Conservation (phyloP, 2,888 invertebrate species). For the Ectemnius lituratus region DNA sequence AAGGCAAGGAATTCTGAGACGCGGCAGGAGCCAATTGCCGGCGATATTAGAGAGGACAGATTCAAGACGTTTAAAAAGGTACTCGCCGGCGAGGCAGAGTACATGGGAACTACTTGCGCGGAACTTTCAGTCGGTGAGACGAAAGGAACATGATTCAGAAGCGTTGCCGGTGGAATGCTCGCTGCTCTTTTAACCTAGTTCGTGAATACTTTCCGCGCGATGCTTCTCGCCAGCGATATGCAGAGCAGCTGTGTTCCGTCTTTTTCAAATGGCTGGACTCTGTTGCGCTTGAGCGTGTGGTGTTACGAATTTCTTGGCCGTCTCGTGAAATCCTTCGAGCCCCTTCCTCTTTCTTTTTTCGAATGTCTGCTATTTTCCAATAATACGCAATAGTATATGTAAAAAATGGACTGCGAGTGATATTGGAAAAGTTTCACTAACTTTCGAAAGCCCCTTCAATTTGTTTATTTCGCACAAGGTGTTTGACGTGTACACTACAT, state of each 20-base stretch:
- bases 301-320: too few relatives aligned
- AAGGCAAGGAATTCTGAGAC: neutral
- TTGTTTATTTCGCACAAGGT: too few relatives aligned
- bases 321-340: too few relatives aligned
- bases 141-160: constrained; percentile 2
- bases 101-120: neutral
- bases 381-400: too few relatives aligned
- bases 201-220: neutral
- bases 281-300: neutral
- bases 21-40: neutral
- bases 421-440: too few relatives aligned
- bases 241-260: neutral
- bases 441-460: too few relatives aligned
- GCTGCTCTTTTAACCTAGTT: constrained; percentile 2
- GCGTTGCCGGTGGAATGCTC: neutral
- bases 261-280: neutral
- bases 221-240: constrained; percentile 1
- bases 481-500: too few relatives aligned
- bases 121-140: neutral
- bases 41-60: neutral
- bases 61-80: neutral
- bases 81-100: neutral
- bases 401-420: too few relatives aligned
- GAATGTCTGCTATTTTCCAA: too few relatives aligned
- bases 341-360: too few relatives aligned